These are phyloP conservation scores for Drosophila athabasca DNA, from an alignment of 1,140 invertebrate genomes.

Conservation along the genomic window DNA sequence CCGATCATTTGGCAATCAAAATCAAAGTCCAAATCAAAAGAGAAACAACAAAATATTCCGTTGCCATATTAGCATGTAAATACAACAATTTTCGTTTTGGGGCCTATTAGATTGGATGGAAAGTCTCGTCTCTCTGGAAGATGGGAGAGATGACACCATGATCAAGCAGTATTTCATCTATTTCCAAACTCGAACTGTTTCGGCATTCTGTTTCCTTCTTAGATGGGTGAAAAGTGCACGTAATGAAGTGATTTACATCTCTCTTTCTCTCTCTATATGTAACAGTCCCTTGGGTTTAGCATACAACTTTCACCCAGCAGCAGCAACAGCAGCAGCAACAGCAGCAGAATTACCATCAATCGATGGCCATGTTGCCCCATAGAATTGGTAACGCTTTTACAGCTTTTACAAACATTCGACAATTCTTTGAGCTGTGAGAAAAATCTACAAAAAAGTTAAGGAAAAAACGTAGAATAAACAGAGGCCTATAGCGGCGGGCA, in stretches of 20 bases:
- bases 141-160: background rate
- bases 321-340: slow-evolving; percentile 21
- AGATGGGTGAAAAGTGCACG: background rate
- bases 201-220: background rate
- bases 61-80: slow-evolving; percentile 61
- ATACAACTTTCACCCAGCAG: slow-evolving; percentile 64
- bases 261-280: slow-evolving; percentile 7
- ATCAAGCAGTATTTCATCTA: background rate
- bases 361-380: slow-evolving; percentile 26
- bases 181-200: background rate
- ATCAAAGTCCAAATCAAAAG: slow-evolving; percentile 13
- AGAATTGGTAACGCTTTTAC: slow-evolving; percentile 25
- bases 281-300: slow-evolving; percentile 20
- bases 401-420: slow-evolving; percentile 32
- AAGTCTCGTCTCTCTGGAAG: slow-evolving; percentile 14
- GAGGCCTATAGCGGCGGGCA: slow-evolving; percentile 52
- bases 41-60: slow-evolving; percentile 53
- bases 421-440: slow-evolving; percentile 60
- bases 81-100: slow-evolving; percentile 17
- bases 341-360: slow-evolving; percentile 56
- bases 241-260: slow-evolving; percentile 24
- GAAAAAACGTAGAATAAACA: slow-evolving; percentile 25
- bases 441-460: slow-evolving; percentile 59
- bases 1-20: slow-evolving; percentile 51
- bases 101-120: slow-evolving; percentile 28